Conservation (phyloP, 2,113 vertebrate genomes). For the Sebastes schlegelii region DNA sequence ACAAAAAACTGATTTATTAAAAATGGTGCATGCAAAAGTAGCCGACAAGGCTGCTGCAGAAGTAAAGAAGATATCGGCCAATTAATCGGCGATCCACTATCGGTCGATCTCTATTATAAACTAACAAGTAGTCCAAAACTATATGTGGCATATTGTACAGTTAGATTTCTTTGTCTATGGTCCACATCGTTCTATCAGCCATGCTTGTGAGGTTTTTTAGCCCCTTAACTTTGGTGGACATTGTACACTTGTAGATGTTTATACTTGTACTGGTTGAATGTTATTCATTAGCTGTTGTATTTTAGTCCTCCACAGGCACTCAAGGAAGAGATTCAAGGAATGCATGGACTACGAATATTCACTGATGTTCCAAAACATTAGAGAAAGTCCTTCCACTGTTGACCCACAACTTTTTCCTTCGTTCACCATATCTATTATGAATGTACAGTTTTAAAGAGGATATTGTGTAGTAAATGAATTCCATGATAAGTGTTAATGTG, state of each 20-base stretch:
- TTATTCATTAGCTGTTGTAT: conserved; percentile 18
- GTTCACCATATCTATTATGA: conserved; percentile 19
- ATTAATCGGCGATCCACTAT: too few species aligned
- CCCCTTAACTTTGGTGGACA: not conserved
- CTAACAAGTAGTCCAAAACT: not conserved
- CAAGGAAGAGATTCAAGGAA: conserved; percentile 86
- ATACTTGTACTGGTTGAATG: not conserved
- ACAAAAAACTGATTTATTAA: too few species aligned
- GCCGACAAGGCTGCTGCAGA: too few species aligned
- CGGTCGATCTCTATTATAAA: too few species aligned
- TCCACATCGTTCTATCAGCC: not conserved
- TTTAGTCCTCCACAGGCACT: conserved; percentile 79
- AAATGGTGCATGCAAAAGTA: too few species aligned
- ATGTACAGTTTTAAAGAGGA: conserved; percentile 30
- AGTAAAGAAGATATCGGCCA: too few species aligned
- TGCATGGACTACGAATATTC: conserved; percentile 88
- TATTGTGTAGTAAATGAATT: conserved; percentile 22
- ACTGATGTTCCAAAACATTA: conserved; percentile 82
- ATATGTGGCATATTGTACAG: not conserved
- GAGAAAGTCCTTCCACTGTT: conserved; percentile 5
- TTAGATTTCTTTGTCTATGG: not conserved
- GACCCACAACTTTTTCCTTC: not conserved
- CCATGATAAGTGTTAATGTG: conserved; percentile 29
- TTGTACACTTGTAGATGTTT: not conserved
- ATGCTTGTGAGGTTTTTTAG: not conserved